Conservation (phyloP, 2,113 vertebrate genomes). For the Myiagra hebetior region DNA sequence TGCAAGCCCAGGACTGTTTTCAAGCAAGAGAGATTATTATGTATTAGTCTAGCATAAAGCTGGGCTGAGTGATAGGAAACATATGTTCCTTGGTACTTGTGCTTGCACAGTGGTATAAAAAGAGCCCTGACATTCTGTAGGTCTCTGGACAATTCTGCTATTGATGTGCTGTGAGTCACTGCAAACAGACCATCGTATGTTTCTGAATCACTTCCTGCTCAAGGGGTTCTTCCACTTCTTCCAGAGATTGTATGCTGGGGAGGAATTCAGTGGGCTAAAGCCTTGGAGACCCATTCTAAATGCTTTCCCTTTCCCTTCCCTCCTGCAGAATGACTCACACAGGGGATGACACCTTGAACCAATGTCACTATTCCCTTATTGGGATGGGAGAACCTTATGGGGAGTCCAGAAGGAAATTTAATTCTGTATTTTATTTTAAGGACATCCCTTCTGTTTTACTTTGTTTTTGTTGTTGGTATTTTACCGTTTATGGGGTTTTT, state of each 20-base stretch:
- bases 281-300: not conserved
- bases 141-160: conserved; percentile 64
- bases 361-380: not conserved
- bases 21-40: not conserved
- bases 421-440: not conserved
- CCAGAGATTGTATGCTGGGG: not conserved
- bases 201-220: conserved; percentile 76
- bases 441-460: not conserved
- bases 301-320: conserved; percentile 31
- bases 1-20: not conserved
- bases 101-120: conserved; percentile 47
- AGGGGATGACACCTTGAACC: conserved; percentile 23
- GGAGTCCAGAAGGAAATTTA: not conserved
- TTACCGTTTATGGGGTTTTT: not conserved
- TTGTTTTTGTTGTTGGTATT: not conserved
- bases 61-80: conserved; percentile 66
- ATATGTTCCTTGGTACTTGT: conserved; percentile 63
- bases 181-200: conserved; percentile 51
- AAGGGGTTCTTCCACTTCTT: conserved; percentile 54
- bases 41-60: not conserved
- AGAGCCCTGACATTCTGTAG: conserved; percentile 58
- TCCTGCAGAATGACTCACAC: conserved; percentile 40
- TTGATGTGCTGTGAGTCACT: conserved; percentile 69
- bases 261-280: conserved; percentile 44
- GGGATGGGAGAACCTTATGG: not conserved